Evolutionary conservation across 2,888 invertebrate genomes (phyloP).

Genomic region (Zootermopsis nevadensis): DNA sequence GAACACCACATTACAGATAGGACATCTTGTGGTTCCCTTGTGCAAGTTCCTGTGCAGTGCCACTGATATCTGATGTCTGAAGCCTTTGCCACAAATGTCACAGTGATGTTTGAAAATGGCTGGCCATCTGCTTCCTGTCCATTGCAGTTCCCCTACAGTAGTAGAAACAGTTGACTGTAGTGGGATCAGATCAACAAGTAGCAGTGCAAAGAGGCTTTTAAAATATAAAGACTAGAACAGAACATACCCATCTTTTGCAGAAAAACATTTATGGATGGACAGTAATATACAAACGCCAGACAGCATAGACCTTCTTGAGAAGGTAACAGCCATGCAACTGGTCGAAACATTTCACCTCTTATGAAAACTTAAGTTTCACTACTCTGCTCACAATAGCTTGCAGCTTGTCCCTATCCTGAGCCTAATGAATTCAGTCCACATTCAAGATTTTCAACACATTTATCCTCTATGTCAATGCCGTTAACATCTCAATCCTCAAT

Average conservation of each 20-base stretch:
- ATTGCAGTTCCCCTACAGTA: conserved; percentile 12
- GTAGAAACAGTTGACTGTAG: conserved; percentile 18
- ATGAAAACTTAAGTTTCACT: too few species aligned
- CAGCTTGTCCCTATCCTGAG: too few species aligned
- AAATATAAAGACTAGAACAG: neutral
- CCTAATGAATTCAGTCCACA: too few species aligned
- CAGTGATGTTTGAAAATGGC: conserved; percentile 55
- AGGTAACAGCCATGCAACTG: too few species aligned
- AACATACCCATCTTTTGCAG: neutral
- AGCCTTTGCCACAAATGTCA: conserved; percentile 66
- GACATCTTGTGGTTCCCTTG: conserved; percentile 73
- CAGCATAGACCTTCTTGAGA: too few species aligned
- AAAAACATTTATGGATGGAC: too few species aligned
- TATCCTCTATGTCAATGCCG: too few species aligned
- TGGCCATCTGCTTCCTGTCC: neutral
- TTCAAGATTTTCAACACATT: too few species aligned
- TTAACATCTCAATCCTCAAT: too few species aligned
- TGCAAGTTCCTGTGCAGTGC: conserved; percentile 73
- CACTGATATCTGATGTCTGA: conserved; percentile 72
- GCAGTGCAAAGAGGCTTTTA: conserved; percentile 31
- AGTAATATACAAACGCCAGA: too few species aligned
- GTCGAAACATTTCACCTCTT: too few species aligned
- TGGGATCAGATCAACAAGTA: neutral
- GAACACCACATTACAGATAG: conserved; percentile 71
- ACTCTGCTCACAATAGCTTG: too few species aligned